Evolutionary conservation across 2,113 vertebrate species (phyloP), one percentile per base, ranked within the genome.

Genomic region (Coptodon rendalli): DNA sequence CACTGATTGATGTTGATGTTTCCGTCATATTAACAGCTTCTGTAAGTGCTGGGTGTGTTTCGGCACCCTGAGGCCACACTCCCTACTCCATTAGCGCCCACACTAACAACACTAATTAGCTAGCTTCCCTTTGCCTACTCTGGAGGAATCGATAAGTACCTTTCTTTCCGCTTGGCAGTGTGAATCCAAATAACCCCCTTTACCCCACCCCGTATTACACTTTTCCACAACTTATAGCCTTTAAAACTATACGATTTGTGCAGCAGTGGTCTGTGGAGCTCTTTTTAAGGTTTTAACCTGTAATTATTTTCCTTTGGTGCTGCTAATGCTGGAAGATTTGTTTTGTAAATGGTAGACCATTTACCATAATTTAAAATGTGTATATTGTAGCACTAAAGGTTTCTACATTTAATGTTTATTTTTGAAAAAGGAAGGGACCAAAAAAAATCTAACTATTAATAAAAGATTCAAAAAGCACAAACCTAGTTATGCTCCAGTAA

Each of bases 51-150:
- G 87, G 71, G 86, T 90, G 91, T 89, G 84, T 89, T 73, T 86
- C 57, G 79, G 53, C 84, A 48, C 89, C 93, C 90, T 0, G 78
- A 92, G 92, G 93, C 93, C 91, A 59, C 81, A 73, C 78, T 91
- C 82, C 29, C 31, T 79, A 88, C 81, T 92, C 93, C 93, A 94
- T 92, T 94, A 92, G 92, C 4, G 84, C 92, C 91, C 93, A 91
- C 87, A 13, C 88, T 90, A 93, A 94, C 90, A 89, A 54, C 92
- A 81, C 91, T 93, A 93, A 95, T 94, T 93, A 93, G 79, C 61
- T 79, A 48, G 83, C 79, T 80, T 89, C 82, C 84, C 52, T 36
- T 86, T 84, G n/a, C 89, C 85, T 78, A 86, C 76, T 63, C 88
- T 10, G 52, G 61, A 85, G 27, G 81, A 90, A 92, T 94, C 87